These are phyloP conservation scores for Cephus cinctus DNA, from an alignment of 1,140 invertebrate species.

Conservation along the genomic window DNA sequence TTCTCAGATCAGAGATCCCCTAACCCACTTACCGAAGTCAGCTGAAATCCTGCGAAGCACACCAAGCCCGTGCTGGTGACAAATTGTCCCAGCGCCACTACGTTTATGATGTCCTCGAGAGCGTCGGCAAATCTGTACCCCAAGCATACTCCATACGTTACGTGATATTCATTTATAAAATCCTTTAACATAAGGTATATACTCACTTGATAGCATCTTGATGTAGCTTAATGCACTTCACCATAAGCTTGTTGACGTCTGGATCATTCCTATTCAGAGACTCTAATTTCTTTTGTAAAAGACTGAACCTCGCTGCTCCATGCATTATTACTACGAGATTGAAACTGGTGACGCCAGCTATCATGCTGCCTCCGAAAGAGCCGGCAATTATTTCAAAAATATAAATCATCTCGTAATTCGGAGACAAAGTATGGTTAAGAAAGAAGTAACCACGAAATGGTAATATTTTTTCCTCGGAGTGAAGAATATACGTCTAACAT, in stretches of 20 bases:
- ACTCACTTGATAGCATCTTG: slow-evolving; percentile 34
- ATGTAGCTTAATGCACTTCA: slow-evolving; percentile 26
- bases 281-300: slow-evolving; percentile 25
- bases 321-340: slow-evolving; percentile 32
- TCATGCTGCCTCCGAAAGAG: slow-evolving; percentile 18
- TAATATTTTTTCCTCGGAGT: slow-evolving; percentile 4
- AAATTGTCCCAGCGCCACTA: slow-evolving; percentile 29
- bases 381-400: slow-evolving; percentile 16
- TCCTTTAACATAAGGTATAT: slow-evolving; percentile 4
- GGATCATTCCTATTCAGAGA: slow-evolving; percentile 15
- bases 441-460: slow-evolving; percentile 34
- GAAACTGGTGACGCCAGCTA: slow-evolving; percentile 28
- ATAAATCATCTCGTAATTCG: slow-evolving; percentile 24
- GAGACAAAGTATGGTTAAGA: slow-evolving; percentile 25
- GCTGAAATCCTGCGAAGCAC: neutral
- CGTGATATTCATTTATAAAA: neutral
- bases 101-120: slow-evolving; percentile 34
- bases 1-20: too few species aligned
- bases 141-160: too few species aligned
- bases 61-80: neutral
- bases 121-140: slow-evolving; percentile 37
- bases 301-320: slow-evolving; percentile 34
- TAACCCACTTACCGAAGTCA: neutral
- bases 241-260: slow-evolving; percentile 1
- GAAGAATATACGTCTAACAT: neutral